Percentiles rank a stretch among this genome's conserved stretches.
Evolutionary conservation across 2,113 vertebrate species (phyloP).

Genomic region (Nettapus auritus): DNA sequence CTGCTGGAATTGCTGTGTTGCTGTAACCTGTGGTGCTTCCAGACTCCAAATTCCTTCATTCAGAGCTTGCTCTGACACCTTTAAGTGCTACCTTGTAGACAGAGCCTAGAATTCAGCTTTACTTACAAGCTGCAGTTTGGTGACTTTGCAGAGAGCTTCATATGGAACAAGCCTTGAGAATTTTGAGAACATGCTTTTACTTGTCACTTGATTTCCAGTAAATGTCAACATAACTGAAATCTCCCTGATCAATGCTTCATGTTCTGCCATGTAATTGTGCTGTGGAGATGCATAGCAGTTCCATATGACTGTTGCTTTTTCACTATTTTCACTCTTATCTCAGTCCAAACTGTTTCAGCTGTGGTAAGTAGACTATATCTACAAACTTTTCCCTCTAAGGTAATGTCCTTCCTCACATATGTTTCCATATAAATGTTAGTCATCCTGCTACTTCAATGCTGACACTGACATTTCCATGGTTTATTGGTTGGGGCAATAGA

Average conservation of each 20-base stretch:
- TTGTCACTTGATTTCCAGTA: slow-evolving; percentile 53
- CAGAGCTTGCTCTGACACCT: background rate
- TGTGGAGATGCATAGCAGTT: slow-evolving; percentile 59
- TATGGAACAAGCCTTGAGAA: background rate
- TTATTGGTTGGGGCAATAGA: background rate
- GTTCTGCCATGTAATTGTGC: slow-evolving; percentile 61
- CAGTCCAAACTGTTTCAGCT: slow-evolving; percentile 61
- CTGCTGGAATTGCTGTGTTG: no score
- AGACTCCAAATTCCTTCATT: background rate
- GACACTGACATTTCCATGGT: background rate
- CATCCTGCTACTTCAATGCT: background rate
- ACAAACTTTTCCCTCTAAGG: slow-evolving; percentile 58
- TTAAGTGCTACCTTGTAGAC: background rate
- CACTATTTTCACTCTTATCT: slow-evolving; percentile 56
- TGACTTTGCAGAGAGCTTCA: slow-evolving; percentile 10
- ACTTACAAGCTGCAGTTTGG: background rate
- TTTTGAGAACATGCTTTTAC: slow-evolving; percentile 33
- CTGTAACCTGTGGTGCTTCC: background rate
- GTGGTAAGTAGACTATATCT: slow-evolving; percentile 25
- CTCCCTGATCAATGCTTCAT: slow-evolving; percentile 58
- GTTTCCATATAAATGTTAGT: background rate
- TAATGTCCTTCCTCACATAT: slow-evolving; percentile 29
- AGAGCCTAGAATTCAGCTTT: background rate
- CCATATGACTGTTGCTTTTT: slow-evolving; percentile 59
- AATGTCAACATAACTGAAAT: slow-evolving; percentile 63